Evolutionary conservation across 2,888 invertebrate genomes (phyloP).

Genomic region (Bhutanitis thaidina): DNA sequence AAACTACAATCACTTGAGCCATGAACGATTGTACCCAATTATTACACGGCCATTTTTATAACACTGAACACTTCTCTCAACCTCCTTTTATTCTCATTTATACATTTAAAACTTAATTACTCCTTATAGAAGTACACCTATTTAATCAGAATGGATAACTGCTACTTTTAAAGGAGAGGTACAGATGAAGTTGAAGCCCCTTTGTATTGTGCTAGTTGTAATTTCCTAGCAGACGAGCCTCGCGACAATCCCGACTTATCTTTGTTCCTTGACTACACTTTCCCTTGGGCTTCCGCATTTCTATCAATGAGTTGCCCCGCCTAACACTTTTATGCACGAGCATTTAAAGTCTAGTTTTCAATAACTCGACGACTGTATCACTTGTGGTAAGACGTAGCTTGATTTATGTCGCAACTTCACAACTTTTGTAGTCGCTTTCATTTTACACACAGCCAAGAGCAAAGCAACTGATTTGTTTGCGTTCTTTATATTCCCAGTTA

Average conservation of each 20-base stretch:
- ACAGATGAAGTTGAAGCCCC: conserved; percentile 42
- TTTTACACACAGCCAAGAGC: conserved; percentile 54
- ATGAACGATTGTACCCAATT: no score
- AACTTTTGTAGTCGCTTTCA: conserved; percentile 68
- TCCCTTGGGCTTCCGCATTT: conserved; percentile 54
- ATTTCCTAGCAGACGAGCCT: conserved; percentile 63
- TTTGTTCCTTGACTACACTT: conserved; percentile 74
- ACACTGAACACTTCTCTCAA: no score
- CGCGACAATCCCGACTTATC: conserved; percentile 73
- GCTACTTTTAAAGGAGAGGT: conserved; percentile 42
- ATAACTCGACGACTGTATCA: conserved; percentile 1
- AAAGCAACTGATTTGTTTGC: conserved; percentile 47
- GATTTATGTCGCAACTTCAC: conserved; percentile 66
- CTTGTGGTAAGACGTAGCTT: conserved; percentile 37
- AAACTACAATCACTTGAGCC: no score
- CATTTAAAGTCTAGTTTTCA: conserved; percentile 28
- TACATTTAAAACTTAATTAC: not conserved
- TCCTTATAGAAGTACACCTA: conserved; percentile 14
- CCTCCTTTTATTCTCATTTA: no score
- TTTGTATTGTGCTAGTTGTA: conserved; percentile 63
- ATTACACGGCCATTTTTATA: no score
- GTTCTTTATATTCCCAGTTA: conserved; percentile 37
- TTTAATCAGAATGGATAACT: conserved; percentile 25
- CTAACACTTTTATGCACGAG: conserved; percentile 26
- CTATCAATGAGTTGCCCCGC: conserved; percentile 31